Evolutionary conservation across 1,140 invertebrate genomes (phyloP).

Genomic region (Meloidogyne exigua): DNA sequence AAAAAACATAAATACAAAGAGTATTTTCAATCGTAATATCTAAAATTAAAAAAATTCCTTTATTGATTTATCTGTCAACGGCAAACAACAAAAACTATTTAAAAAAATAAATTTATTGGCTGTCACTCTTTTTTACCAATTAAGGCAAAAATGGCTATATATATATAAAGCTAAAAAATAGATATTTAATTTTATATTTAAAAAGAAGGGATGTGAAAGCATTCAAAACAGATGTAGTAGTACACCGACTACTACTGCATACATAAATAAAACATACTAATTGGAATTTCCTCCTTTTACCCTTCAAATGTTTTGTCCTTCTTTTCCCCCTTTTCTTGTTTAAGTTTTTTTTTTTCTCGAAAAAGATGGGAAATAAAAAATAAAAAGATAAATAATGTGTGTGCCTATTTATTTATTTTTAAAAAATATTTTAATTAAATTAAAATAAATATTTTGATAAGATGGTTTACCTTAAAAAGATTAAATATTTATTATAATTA

Average conservation of each 20-base stretch:
- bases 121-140: conserved; percentile 1
- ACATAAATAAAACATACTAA: neutral
- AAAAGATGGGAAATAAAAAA: neutral
- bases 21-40: too few relatives aligned
- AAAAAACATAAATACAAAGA: too few relatives aligned
- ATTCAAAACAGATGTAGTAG: neutral
- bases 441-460: neutral
- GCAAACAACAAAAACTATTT: neutral
- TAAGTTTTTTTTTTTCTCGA: neutral
- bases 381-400: too few relatives aligned
- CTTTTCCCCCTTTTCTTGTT: neutral
- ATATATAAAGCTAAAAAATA: neutral
- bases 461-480: too few relatives aligned
- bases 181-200: neutral
- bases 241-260: neutral
- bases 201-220: neutral
- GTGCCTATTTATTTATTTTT: too few relatives aligned
- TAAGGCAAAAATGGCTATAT: conserved; percentile 2
- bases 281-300: neutral
- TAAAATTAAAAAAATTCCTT: too few relatives aligned
- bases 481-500: too few relatives aligned
- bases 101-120: neutral
- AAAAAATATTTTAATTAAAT: too few relatives aligned
- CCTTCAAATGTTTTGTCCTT: neutral
- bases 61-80: conserved; percentile 2